phyloP scores from a whole-genome alignment of 2,888 invertebrate species.

The Pollenia amentaria region DNA sequence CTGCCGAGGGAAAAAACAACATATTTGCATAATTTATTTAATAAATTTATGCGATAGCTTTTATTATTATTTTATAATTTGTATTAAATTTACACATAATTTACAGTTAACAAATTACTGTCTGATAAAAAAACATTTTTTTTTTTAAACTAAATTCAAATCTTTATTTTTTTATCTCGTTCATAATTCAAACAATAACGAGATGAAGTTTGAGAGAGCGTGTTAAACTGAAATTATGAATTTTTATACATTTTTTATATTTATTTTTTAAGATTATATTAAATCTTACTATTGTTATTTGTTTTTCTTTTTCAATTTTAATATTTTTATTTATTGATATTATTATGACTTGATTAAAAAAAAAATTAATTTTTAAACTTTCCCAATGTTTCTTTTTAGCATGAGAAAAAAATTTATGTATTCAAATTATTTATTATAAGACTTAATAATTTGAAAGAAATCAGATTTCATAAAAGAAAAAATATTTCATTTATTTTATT shows the following conservation, averaged over 20 bases:
- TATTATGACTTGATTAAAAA: slow-evolving; percentile 4
- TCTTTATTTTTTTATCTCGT: not conserved
- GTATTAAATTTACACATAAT: not conserved
- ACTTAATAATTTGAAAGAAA: not conserved
- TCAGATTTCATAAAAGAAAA: not conserved
- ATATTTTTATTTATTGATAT: slow-evolving; percentile 10
- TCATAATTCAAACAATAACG: not conserved
- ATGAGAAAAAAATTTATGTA: not conserved
- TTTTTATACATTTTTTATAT: not conserved
- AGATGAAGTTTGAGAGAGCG: not conserved
- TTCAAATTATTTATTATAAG: not conserved
- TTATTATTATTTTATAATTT: not conserved
- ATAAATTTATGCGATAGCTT: not conserved
- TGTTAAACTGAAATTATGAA: slow-evolving; percentile 5
- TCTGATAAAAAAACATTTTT: not conserved
- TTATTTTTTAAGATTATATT: not conserved
- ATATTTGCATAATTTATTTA: not conserved
- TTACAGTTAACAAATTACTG: not conserved
- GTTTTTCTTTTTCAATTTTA: not conserved
- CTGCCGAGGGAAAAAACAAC: not conserved
- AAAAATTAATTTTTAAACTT: slow-evolving; percentile 7
- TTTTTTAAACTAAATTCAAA: not conserved
- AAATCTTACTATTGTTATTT: not conserved
- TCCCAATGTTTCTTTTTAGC: not conserved
- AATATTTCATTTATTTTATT: not conserved